These are phyloP conservation scores for Acronicta aceris DNA, from an alignment of 2,888 invertebrate species.

Conservation along the genomic window DNA sequence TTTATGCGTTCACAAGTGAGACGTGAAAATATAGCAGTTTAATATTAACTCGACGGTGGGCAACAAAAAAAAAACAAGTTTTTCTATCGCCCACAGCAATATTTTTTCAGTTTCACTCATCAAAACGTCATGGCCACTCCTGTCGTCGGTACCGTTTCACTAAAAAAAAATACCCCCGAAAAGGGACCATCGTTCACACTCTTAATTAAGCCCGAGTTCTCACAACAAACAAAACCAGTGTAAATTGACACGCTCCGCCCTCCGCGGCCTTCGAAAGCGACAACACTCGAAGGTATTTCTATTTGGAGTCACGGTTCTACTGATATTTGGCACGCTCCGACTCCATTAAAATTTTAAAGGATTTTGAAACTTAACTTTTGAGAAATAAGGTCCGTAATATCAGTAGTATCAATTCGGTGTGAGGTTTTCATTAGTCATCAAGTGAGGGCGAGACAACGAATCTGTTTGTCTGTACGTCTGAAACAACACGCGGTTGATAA, in stretches of 20 bases:
- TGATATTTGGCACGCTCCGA: conserved; percentile 60
- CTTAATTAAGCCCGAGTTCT: conserved; percentile 81
- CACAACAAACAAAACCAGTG: conserved; percentile 76
- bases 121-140: conserved; percentile 65
- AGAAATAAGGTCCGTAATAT: conserved; percentile 45
- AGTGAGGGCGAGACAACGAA: conserved; percentile 74
- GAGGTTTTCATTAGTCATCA: conserved; percentile 80
- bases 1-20: conserved; percentile 28
- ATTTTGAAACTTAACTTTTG: conserved; percentile 55
- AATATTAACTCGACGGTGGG: conserved; percentile 26
- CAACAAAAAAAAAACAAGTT: conserved; percentile 46
- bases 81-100: conserved; percentile 50
- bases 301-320: conserved; percentile 67
- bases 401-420: conserved; percentile 17
- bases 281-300: conserved; percentile 51
- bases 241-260: conserved; percentile 62
- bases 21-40: conserved; percentile 38
- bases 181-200: conserved; percentile 82
- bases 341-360: conserved; percentile 11
- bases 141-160: conserved; percentile 65
- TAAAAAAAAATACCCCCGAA: conserved; percentile 71
- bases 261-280: conserved; percentile 39
- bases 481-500: conserved; percentile 82
- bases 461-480: conserved; percentile 82
- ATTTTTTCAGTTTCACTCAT: conserved; percentile 65